Conservation (phyloP, 2,797 vertebrate species). For the Fistularia commersonii region DNA sequence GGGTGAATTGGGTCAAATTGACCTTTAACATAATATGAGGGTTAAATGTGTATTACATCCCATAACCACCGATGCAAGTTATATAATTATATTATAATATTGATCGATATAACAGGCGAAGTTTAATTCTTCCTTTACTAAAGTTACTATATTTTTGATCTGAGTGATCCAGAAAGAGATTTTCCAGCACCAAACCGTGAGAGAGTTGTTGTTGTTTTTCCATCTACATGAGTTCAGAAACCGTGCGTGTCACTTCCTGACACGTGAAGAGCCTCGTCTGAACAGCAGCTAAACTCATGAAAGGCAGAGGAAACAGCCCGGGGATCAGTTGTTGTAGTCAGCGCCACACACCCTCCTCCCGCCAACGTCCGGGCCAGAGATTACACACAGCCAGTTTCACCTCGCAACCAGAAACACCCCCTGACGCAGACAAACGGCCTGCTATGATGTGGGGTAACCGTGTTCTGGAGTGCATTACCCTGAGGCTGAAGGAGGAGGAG, state of each 20-base stretch:
- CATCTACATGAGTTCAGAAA: too few species aligned
- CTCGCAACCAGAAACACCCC: conserved; percentile 41
- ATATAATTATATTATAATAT: too few species aligned
- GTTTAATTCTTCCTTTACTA: too few species aligned
- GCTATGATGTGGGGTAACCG: conserved; percentile 48
- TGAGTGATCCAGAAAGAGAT: too few species aligned
- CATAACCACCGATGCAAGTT: too few species aligned
- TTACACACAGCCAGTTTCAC: conserved; percentile 33
- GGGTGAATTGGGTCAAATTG: too few species aligned
- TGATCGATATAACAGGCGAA: too few species aligned
- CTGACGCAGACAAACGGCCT: conserved; percentile 27
- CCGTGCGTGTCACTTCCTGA: conserved; percentile 51
- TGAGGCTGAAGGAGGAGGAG: conserved; percentile 26
- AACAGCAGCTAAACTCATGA: conserved; percentile 37
- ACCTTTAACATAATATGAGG: too few species aligned
- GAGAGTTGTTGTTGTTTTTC: too few species aligned
- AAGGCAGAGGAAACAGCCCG: conserved; percentile 54
- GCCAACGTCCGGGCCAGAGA: conserved; percentile 57
- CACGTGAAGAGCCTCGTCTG: conserved; percentile 29
- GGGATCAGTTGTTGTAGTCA: conserved; percentile 47
- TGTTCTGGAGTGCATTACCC: conserved; percentile 66
- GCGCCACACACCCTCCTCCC: conserved; percentile 29
- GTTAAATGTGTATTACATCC: too few species aligned
- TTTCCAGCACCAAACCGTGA: neutral
- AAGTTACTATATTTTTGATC: too few species aligned